Evolutionary conservation across 2,113 vertebrate genomes (phyloP).

Genomic region (Tonatia bakeri): DNA sequence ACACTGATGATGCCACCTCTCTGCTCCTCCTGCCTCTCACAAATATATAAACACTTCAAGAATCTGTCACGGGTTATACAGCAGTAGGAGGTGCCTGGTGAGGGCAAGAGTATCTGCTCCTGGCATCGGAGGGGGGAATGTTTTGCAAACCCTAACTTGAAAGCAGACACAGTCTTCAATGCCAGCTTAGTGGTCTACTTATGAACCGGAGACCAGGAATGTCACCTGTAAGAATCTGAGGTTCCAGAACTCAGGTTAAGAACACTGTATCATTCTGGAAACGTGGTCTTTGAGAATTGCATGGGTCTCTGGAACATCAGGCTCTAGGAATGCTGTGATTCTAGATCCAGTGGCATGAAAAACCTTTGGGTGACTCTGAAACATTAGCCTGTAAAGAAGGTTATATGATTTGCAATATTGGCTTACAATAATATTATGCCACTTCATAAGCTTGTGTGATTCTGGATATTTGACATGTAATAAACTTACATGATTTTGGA

Average conservation of each 20-base stretch:
- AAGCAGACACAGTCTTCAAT: neutral
- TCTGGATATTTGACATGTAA: slow-evolving; percentile 21
- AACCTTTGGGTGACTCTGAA: neutral
- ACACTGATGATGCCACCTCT: neutral
- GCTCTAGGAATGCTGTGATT: neutral
- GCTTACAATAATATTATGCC: neutral
- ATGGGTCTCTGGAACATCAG: neutral
- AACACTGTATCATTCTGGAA: neutral
- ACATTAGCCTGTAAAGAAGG: neutral
- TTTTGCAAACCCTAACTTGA: neutral
- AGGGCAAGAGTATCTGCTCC: neutral
- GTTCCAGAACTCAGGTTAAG: neutral
- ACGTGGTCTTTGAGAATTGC: neutral
- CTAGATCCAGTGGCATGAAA: neutral
- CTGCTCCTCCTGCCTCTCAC: neutral
- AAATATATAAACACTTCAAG: neutral
- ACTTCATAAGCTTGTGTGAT: neutral
- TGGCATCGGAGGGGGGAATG: neutral
- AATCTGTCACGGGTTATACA: neutral
- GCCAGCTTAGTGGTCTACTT: neutral
- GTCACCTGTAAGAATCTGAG: neutral
- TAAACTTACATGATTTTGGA: slow-evolving; percentile 25
- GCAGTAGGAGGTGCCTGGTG: neutral
- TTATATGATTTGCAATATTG: neutral
- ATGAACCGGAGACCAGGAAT: neutral